Evolutionary conservation across 2,797 vertebrate genomes (phyloP).

Genomic region (Sebastes diploproa): DNA sequence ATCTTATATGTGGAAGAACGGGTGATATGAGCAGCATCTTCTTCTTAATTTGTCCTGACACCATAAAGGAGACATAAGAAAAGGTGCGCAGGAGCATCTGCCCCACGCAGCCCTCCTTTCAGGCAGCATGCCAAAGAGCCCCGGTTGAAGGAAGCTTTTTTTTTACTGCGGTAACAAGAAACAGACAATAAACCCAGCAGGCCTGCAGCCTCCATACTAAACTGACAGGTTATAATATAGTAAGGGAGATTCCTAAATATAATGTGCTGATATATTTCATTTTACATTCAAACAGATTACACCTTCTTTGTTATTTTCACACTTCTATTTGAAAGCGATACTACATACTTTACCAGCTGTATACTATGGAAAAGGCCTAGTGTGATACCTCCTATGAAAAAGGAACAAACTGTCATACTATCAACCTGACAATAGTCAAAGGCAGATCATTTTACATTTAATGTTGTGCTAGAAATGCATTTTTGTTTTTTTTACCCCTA

Average conservation of each 20-base stretch:
- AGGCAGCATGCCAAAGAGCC: slow-evolving; percentile 73
- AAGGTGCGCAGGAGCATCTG: slow-evolving; percentile 48
- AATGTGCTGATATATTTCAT: neutral
- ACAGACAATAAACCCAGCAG: slow-evolving; percentile 86
- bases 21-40: slow-evolving; percentile 29
- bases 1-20: neutral
- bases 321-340: neutral
- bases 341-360: neutral
- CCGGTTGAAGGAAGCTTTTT: slow-evolving; percentile 80
- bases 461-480: neutral
- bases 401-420: neutral
- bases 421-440: neutral
- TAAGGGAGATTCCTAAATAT: neutral
- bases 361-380: neutral
- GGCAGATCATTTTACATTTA: neutral
- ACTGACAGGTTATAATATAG: neutral
- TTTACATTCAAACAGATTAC: neutral
- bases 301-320: neutral
- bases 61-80: slow-evolving; percentile 60
- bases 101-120: slow-evolving; percentile 59
- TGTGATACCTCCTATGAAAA: neutral
- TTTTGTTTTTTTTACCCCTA: neutral
- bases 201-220: slow-evolving; percentile 52
- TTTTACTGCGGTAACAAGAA: slow-evolving; percentile 95
- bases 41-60: slow-evolving; percentile 33